Evolutionary conservation across 2,888 invertebrate species (phyloP).

Genomic region (Azorinus chamasolen): DNA sequence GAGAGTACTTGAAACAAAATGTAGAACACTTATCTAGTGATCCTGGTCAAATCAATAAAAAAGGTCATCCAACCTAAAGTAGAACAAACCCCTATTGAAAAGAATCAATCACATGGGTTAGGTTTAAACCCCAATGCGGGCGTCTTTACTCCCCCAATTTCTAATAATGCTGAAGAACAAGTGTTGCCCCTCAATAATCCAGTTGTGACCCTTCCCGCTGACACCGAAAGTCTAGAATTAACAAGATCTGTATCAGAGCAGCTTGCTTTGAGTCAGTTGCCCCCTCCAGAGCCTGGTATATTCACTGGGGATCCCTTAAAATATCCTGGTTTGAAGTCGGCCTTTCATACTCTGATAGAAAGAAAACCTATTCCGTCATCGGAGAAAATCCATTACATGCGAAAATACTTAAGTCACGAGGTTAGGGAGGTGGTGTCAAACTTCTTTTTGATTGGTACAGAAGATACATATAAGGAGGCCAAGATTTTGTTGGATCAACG

Average conservation of each 20-base stretch:
- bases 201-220: too few relatives aligned
- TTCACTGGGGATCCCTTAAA: slow-evolving; percentile 29
- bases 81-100: too few relatives aligned
- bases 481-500: slow-evolving; percentile 16
- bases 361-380: background rate
- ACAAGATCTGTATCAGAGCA: slow-evolving; percentile 18
- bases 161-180: too few relatives aligned
- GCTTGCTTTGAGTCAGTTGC: slow-evolving; percentile 35
- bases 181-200: too few relatives aligned
- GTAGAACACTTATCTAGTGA: too few relatives aligned
- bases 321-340: slow-evolving; percentile 25
- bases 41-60: too few relatives aligned
- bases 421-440: slow-evolving; percentile 12
- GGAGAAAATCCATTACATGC: slow-evolving; percentile 23
- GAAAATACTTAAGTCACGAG: background rate
- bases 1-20: too few relatives aligned
- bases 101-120: too few relatives aligned
- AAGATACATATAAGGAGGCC: slow-evolving; percentile 46
- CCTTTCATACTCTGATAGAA: too few relatives aligned
- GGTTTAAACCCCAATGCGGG: too few relatives aligned
- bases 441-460: slow-evolving; percentile 13
- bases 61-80: too few relatives aligned
- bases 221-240: background rate
- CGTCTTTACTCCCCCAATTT: too few relatives aligned
- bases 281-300: slow-evolving; percentile 39